Evolutionary conservation across 2,797 vertebrate genomes (phyloP), one percentile per base, ranked within the genome.

Genomic region (Peromyscus melanophrys): DNA sequence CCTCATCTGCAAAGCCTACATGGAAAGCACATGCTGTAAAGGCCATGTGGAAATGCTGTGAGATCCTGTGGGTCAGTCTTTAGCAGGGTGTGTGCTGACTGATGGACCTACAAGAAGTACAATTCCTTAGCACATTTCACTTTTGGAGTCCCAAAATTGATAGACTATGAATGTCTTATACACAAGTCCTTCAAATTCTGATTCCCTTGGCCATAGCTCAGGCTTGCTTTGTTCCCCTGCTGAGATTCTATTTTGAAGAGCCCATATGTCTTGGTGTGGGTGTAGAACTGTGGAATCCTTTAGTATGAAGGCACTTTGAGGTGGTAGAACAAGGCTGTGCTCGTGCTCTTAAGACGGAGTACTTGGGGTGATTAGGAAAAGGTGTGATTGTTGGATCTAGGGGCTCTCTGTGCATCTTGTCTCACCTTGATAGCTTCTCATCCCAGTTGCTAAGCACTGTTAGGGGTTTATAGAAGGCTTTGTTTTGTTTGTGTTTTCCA

Each of bases 181-280:
- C 52, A 19, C 71, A 49, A 75, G 43, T 93, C 81, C 49, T 96
- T 96, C 81, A 95, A 55, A 92, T 92, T 92, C 88, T 73, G 14
- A 2, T 71, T 92, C 91, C 57, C 49, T 94, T 92, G 96, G 94
- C 86, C 31, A 85, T 23, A 92, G 83, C 67, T 82, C 95, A 97
- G 16, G 59, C 61, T 84, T 0, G 17, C 69, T 85, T 76, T 87
- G 67, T 86, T 85, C 90, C 87, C 52, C 91, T 63, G 71, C 59
- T 95, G 93, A 61, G 89, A 37, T 67, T 97, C 96, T 97, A 83
- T 97, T 98, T 92, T 92, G 94, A 97, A 98, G 89, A 95, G 37
- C 69, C 95, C 96, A 88, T 97, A 94, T 97, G 96, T 94, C 95
- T 94, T 49, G 21, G 57, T 84, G 97, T 96, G 92, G 95, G 95